These are phyloP conservation scores for Sebastes oblongus DNA, from an alignment of 2,797 vertebrate genomes.

Conservation along the genomic window DNA sequence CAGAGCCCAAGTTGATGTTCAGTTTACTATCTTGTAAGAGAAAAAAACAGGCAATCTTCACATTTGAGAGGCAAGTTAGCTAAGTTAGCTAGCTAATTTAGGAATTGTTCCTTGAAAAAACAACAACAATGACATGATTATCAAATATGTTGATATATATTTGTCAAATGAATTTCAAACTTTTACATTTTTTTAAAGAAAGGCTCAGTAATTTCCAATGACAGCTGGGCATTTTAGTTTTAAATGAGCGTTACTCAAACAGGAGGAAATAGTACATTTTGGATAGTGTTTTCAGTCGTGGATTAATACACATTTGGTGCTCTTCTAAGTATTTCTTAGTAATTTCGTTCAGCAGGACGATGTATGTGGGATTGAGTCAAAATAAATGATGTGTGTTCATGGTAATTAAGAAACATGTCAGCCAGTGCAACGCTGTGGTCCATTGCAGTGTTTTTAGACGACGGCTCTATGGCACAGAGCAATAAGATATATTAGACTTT, in stretches of 20 bases:
- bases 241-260: too few species aligned
- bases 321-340: neutral
- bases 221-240: too few species aligned
- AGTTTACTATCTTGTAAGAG: neutral
- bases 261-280: too few species aligned
- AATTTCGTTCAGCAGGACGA: neutral
- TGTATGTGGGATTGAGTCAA: too few species aligned
- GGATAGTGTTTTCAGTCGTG: too few species aligned
- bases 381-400: neutral
- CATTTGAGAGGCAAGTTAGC: neutral
- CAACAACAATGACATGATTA: neutral
- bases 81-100: neutral
- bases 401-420: neutral
- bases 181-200: too few species aligned
- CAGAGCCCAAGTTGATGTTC: neutral
- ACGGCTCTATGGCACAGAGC: neutral
- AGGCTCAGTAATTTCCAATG: too few species aligned
- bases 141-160: too few species aligned
- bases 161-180: too few species aligned
- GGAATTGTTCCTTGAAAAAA: neutral
- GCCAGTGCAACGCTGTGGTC: neutral
- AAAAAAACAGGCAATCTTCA: neutral
- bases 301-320: neutral
- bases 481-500: neutral
- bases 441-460: neutral